Conservation (phyloP, 2,113 vertebrate species). For the Speoplatyrhinus poulsoni region DNA sequence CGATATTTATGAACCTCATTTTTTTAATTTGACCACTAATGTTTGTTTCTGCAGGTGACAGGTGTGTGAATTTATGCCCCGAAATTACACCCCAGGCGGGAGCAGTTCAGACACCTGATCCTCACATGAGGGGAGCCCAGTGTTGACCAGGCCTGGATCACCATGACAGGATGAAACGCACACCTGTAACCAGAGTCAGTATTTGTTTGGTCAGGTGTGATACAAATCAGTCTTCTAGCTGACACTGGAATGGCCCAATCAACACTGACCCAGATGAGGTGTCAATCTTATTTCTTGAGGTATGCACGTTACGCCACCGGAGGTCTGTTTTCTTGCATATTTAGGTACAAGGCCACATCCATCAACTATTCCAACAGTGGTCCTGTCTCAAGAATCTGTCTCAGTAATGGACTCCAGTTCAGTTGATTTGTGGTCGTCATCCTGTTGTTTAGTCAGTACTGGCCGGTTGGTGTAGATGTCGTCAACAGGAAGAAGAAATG, state of each 20-base stretch:
- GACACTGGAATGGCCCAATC: constrained; percentile 40
- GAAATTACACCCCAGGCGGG: constrained; percentile 40
- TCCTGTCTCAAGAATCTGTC: constrained; percentile 72
- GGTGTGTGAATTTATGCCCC: constrained; percentile 31
- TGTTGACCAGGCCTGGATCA: constrained; percentile 43
- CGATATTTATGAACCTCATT: constrained; percentile 7
- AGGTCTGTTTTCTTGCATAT: constrained; percentile 15
- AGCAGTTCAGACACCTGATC: constrained; percentile 61
- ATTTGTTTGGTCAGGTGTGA: constrained; percentile 71
- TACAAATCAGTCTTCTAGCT: constrained; percentile 56
- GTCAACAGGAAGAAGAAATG: constrained; percentile 87
- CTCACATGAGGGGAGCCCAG: constrained; percentile 18
- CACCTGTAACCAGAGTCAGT: constrained; percentile 72
- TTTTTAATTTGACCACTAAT: constrained; percentile 13
- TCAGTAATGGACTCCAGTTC: constrained; percentile 76
- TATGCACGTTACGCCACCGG: not conserved
- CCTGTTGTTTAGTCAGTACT: constrained; percentile 63
- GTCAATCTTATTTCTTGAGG: not conserved
- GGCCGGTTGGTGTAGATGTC: constrained; percentile 79
- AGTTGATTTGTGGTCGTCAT: constrained; percentile 67
- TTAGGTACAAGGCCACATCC: constrained; percentile 4
- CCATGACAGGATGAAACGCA: constrained; percentile 65
- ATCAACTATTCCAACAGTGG: not conserved
- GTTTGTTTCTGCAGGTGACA: constrained; percentile 34
- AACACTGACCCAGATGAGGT: constrained; percentile 47